Evolutionary conservation across 2,797 vertebrate species (phyloP).

Genomic region (Podarcis lilfordi): DNA sequence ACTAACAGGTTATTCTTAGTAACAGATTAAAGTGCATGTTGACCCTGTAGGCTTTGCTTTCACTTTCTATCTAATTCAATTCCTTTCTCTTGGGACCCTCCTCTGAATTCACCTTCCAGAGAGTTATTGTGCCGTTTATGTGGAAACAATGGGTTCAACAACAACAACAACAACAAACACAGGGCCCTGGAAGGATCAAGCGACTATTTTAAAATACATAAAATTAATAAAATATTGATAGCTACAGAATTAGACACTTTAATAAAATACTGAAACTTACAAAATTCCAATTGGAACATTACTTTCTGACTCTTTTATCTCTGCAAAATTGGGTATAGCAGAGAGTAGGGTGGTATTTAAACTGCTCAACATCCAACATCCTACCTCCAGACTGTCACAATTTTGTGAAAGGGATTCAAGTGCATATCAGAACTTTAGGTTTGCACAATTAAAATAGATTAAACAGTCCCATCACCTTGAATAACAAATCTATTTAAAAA

Average conservation of each 20-base stretch:
- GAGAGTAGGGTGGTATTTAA: not conserved
- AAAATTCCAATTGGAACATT: not conserved
- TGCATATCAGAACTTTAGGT: too few species aligned
- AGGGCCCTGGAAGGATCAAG: not conserved
- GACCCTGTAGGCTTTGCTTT: constrained; percentile 29
- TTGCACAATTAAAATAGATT: too few species aligned
- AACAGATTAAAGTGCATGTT: constrained; percentile 53
- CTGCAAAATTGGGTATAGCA: not conserved
- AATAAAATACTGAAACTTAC: not conserved
- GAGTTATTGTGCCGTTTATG: constrained; percentile 11
- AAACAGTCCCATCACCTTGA: too few species aligned
- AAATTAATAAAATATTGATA: not conserved
- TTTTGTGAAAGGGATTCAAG: too few species aligned
- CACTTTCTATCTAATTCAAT: rapidly evolving
- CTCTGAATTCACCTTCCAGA: not conserved
- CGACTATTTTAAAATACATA: not conserved
- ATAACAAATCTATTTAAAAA: too few species aligned
- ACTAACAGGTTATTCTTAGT: constrained; percentile 69
- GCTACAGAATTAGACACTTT: not conserved
- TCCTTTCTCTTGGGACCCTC: rapidly evolving
- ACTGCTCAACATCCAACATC: not conserved
- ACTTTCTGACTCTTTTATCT: not conserved
- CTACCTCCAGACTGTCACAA: too few species aligned
- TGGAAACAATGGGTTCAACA: not conserved
- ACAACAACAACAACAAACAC: too few species aligned